phyloP scores from a whole-genome alignment of 2,888 invertebrate genomes.

The Amiota mariae region DNA sequence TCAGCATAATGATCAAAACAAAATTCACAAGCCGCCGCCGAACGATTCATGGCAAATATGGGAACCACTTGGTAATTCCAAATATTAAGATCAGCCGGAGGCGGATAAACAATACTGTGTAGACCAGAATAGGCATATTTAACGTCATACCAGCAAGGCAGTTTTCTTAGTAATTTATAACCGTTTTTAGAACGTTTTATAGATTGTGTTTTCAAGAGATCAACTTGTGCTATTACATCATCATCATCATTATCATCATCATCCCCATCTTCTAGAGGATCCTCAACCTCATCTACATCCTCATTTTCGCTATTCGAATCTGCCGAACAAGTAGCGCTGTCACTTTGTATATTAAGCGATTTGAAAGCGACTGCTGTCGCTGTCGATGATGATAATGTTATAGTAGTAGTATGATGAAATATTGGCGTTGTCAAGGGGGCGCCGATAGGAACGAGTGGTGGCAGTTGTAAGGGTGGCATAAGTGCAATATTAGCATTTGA shows the following conservation, averaged over 20 bases:
- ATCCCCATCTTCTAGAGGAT: constrained; percentile 32
- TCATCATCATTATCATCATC: constrained; percentile 46
- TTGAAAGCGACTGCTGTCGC: constrained; percentile 48
- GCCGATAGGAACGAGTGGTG: constrained; percentile 59
- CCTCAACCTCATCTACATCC: background rate
- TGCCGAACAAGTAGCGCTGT: constrained; percentile 51
- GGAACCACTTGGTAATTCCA: constrained; percentile 72
- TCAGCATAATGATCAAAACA: constrained; percentile 77
- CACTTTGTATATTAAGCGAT: constrained; percentile 52
- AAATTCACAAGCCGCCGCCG: constrained; percentile 76
- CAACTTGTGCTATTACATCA: constrained; percentile 52
- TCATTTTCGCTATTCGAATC: constrained; percentile 54
- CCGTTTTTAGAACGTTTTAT: constrained; percentile 39
- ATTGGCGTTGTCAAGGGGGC: constrained; percentile 55
- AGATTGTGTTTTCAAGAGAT: constrained; percentile 45
- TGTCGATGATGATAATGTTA: constrained; percentile 44
- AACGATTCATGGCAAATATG: constrained; percentile 72
- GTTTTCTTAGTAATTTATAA: constrained; percentile 56
- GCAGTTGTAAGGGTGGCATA: constrained; percentile 48
- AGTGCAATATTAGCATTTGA: background rate
- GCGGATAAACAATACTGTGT: constrained; percentile 72
- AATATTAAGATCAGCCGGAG: constrained; percentile 72
- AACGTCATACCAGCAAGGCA: constrained; percentile 73
- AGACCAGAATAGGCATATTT: constrained; percentile 73
- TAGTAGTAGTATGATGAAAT: constrained; percentile 43